Base-by-base conservation (phyloP, 53 echinoderm and acorn worm species). In the Astropecten irregularis region DNA sequence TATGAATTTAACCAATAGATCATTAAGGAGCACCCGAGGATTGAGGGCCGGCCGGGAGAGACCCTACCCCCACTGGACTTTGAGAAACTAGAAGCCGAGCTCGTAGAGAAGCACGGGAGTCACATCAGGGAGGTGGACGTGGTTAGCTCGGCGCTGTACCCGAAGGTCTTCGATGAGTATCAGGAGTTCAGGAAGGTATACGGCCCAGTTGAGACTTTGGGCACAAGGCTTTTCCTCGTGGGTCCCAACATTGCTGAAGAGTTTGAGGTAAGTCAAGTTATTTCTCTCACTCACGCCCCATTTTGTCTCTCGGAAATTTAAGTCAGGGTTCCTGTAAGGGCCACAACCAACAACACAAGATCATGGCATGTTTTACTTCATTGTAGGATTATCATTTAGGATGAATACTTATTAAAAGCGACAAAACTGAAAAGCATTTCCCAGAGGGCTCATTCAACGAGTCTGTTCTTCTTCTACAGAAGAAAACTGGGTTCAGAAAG, bases 211-310 rank as follows among this genome's bases (percentile, higher is more conserved):
- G 67, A 89, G 70, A 82, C 77, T 1, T 37, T 96, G n/a, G 74
- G 68, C n/a, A 96, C 93, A 18, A 93, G 91, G 83, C 83, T 87
- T 28, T 96, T 96, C 69, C 73, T 96, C n/a, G 87, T 92, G 18
- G 97, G 97, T n/a, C 97, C 97, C 9, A 85, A 96, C 56, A 90
- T 96, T 50, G 97, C 97, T 15, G 97, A 96, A 50, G 97, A 96
- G 69, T 91, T 85, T 88, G 91, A 89, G 84, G 97, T 96, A 71
- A 87, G 91, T 77, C 18, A 3, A 38, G 6, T 68, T 18, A 38
- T 22, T 64, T n/a, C n/a, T n/a, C n/a, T n/a, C n/a, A n/a, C n/a
- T n/a, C n/a, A n/a, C n/a, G n/a, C n/a, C n/a, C n/a, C n/a, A n/a
- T n/a, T n/a, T n/a, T n/a, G n/a, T n/a, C n/a, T n/a, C n/a, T n/a